These are phyloP conservation scores for Heliconius aoede DNA, from an alignment of 2,888 invertebrate species.

Conservation along the genomic window DNA sequence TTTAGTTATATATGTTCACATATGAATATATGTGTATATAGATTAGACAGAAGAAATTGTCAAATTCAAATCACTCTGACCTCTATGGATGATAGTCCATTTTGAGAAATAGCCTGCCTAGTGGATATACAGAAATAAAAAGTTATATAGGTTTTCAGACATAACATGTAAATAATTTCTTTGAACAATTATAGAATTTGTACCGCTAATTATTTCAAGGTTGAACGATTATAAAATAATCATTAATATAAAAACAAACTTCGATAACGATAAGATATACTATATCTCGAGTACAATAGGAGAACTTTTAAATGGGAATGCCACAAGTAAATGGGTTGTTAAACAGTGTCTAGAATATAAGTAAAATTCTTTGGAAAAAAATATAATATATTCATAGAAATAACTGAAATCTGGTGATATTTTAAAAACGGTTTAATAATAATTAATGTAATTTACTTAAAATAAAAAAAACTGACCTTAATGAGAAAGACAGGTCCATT, in stretches of 20 bases:
- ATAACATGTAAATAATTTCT: not conserved
- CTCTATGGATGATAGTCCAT: no score
- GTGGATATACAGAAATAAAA: no score
- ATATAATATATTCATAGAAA: no score
- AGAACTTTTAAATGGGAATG: not conserved
- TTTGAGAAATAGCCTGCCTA: no score
- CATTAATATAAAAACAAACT: constrained; percentile 18
- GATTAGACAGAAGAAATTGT: no score
- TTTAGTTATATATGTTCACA: no score
- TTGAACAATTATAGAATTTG: not conserved
- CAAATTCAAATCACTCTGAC: no score
- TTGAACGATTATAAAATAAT: constrained; percentile 11
- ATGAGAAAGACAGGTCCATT: constrained; percentile 23
- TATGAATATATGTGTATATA: no score
- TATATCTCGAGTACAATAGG: not conserved
- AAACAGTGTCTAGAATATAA: not conserved
- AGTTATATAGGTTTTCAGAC: no score
- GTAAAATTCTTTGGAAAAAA: no score
- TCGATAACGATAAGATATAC: constrained; percentile 17
- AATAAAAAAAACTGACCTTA: constrained; percentile 25
- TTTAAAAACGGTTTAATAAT: no score
- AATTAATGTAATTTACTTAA: not conserved
- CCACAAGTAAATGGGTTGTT: not conserved
- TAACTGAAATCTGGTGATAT: not conserved
- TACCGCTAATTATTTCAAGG: constrained; percentile 14